Evolutionary conservation across 2,888 invertebrate genomes (phyloP).

Genomic region (Oscheius sp.): DNA sequence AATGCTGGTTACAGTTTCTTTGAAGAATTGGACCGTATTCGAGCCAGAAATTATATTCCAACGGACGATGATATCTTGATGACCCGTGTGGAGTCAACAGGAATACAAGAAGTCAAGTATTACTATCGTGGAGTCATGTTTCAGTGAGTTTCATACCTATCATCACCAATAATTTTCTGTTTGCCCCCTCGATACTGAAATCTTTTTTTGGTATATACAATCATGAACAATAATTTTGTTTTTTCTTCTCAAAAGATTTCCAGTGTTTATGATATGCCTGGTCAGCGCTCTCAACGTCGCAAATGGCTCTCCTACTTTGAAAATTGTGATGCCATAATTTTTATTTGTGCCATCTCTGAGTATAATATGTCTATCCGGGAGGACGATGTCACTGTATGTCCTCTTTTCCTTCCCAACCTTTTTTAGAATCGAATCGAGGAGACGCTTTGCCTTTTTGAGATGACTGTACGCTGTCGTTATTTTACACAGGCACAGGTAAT

Average conservation of each 20-base stretch:
- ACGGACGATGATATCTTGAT: slow-evolving; percentile 62
- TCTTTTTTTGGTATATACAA: not conserved
- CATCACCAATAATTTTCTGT: not conserved
- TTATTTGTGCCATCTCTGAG: slow-evolving; percentile 99
- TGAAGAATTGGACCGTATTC: slow-evolving; percentile 59
- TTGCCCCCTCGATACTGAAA: not conserved
- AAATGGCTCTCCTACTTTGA: slow-evolving; percentile 99
- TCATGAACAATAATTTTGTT: too few species aligned
- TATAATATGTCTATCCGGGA: slow-evolving; percentile 99
- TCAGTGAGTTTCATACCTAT: slow-evolving; percentile 40
- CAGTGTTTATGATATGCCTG: slow-evolving; percentile 98
- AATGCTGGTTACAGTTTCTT: slow-evolving; percentile 63
- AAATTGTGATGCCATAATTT: slow-evolving; percentile 88
- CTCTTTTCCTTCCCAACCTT: not conserved
- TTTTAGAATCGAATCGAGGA: slow-evolving; percentile 98
- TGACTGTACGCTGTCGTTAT: slow-evolving; percentile 99
- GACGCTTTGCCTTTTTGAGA: slow-evolving; percentile 97
- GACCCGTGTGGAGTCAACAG: slow-evolving; percentile 64
- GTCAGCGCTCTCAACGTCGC: slow-evolving; percentile 90
- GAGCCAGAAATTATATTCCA: slow-evolving; percentile 51
- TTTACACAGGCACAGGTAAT: slow-evolving; percentile 71
- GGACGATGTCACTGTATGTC: slow-evolving; percentile 93
- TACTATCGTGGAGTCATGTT: slow-evolving; percentile 42
- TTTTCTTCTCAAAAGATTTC: not conserved
- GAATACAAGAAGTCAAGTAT: slow-evolving; percentile 57